These are phyloP conservation scores for Abscondita cerata DNA, from an alignment of 2,888 invertebrate genomes.

Conservation along the genomic window DNA sequence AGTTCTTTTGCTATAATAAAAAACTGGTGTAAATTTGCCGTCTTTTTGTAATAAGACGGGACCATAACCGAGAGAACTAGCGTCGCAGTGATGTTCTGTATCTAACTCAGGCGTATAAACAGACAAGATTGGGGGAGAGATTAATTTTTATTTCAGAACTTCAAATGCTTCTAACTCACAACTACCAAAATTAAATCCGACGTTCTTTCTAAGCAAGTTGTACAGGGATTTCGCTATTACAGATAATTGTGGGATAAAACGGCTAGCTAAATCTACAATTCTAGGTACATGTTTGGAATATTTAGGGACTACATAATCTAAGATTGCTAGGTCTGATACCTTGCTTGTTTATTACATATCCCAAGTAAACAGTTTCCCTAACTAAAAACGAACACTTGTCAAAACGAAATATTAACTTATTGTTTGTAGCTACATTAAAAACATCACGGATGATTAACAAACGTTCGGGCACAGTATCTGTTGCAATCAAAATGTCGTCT, in stretches of 20 bases:
- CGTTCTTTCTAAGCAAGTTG: slow-evolving; percentile 35
- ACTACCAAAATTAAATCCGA: slow-evolving; percentile 30
- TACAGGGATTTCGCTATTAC: slow-evolving; percentile 38
- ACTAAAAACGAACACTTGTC: slow-evolving; percentile 44
- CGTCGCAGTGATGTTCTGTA: slow-evolving; percentile 52
- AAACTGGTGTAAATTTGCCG: slow-evolving; percentile 45
- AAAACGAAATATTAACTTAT: background rate
- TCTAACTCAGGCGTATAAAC: slow-evolving; percentile 46
- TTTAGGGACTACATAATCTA: slow-evolving; percentile 3
- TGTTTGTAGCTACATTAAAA: background rate
- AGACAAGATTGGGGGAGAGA: slow-evolving; percentile 42
- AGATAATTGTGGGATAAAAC: slow-evolving; percentile 42
- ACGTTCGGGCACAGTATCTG: slow-evolving; percentile 23
- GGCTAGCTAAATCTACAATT: slow-evolving; percentile 41
- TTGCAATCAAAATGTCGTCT: slow-evolving; percentile 37
- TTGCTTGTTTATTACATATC: slow-evolving; percentile 42
- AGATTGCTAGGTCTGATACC: slow-evolving; percentile 26
- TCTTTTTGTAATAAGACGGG: slow-evolving; percentile 49
- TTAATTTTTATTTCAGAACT: slow-evolving; percentile 3
- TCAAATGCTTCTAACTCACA: background rate
- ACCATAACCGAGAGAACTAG: slow-evolving; percentile 47
- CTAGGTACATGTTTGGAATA: slow-evolving; percentile 4
- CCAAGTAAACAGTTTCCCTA: slow-evolving; percentile 45
- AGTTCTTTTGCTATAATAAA: slow-evolving; percentile 49
- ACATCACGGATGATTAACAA: slow-evolving; percentile 1